Conservation (phyloP, 2,888 invertebrate species). For the Blera fallax region DNA sequence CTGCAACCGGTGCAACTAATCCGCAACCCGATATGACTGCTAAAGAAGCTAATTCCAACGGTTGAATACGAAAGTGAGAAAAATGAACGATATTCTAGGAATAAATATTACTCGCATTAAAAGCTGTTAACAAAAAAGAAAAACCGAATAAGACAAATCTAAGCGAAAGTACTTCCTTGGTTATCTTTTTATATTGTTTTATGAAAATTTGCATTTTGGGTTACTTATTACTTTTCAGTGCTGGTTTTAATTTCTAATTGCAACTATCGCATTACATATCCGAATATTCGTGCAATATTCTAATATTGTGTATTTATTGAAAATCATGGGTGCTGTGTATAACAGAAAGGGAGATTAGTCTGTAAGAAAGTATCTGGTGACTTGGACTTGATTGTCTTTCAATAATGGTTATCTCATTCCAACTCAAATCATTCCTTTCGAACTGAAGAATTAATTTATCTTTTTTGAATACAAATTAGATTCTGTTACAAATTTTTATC, state of each 20-base stretch:
- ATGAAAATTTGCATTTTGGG: not conserved
- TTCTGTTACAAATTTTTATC: too few species aligned
- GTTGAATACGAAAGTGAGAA: not conserved
- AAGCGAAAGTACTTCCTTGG: not conserved
- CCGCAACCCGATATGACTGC: not conserved
- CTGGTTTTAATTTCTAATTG: not conserved
- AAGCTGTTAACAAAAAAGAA: constrained; percentile 2
- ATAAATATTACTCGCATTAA: not conserved
- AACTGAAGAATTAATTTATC: too few species aligned
- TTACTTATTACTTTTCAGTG: too few species aligned
- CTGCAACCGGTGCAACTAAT: constrained; percentile 9
- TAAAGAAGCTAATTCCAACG: not conserved
- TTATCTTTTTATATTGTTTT: not conserved
- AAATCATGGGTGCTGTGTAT: too few species aligned
- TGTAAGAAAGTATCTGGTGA: too few species aligned
- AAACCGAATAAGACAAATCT: not conserved
- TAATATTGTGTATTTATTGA: too few species aligned
- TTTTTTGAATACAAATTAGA: too few species aligned
- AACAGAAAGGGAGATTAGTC: too few species aligned
- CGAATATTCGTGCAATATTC: not conserved
- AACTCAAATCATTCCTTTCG: too few species aligned
- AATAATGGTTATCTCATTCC: too few species aligned
- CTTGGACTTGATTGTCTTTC: too few species aligned
- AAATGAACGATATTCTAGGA: not conserved
- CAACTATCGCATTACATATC: not conserved